Conservation (phyloP, 2,888 invertebrate genomes). For the Bursaphelenchus okinawaensis region DNA sequence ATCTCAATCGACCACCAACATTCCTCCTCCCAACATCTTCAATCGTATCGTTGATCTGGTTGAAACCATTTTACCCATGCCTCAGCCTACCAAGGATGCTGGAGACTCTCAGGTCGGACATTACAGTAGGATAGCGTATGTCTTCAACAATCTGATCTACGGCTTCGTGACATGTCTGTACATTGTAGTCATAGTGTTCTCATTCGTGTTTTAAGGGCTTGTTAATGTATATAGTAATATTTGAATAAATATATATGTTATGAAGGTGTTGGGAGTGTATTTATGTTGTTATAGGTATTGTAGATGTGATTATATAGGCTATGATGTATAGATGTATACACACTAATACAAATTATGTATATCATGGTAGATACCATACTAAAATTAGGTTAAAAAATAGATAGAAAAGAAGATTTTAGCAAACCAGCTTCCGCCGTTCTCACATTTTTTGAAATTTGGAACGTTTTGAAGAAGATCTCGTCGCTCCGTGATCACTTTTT, state of each 20-base stretch:
- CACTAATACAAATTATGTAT: too few relatives aligned
- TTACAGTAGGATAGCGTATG: constrained; percentile 31
- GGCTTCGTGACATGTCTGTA: constrained; percentile 42
- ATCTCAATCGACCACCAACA: constrained; percentile 40
- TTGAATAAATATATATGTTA: not conserved
- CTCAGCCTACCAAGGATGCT: constrained; percentile 26
- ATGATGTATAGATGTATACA: too few relatives aligned
- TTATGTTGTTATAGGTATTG: too few relatives aligned
- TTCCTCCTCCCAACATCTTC: constrained; percentile 51
- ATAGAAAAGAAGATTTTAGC: too few relatives aligned
- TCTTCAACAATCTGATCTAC: constrained; percentile 50
- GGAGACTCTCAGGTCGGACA: constrained; percentile 24
- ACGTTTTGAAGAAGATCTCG: too few relatives aligned
- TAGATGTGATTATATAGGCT: too few relatives aligned
- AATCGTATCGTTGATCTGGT: constrained; percentile 37
- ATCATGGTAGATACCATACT: too few relatives aligned
- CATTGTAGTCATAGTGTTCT: constrained; percentile 41
- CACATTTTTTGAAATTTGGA: too few relatives aligned
- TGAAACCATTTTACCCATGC: constrained; percentile 47
- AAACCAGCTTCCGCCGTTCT: too few relatives aligned
- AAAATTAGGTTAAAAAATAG: too few relatives aligned
- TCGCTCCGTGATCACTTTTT: too few relatives aligned
- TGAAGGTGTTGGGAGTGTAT: too few relatives aligned
- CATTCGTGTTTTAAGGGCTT: constrained; percentile 40
- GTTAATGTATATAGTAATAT: not conserved